Base-by-base conservation (phyloP, 2,888 invertebrate genomes). In the Orthosia incerta region DNA sequence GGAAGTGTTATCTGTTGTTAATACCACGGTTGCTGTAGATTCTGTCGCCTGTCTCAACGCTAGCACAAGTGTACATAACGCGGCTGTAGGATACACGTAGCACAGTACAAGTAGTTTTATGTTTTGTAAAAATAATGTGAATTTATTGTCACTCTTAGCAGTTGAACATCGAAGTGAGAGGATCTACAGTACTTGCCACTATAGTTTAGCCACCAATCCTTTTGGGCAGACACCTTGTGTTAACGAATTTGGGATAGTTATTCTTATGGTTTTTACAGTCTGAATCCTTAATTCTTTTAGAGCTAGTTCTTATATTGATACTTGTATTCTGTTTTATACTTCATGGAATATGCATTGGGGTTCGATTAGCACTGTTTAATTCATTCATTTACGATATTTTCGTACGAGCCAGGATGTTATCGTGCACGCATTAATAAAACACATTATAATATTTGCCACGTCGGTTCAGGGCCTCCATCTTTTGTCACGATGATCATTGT, bases 11-110 rank as follows among this genome's bases (percentile, higher is more conserved):
- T 66, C 51, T 74, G 80, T 83, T 83, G 83, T 80, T 79, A 74
- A 80, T 71, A 74, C 74, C 56, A 79, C 86, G 80, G 87, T 83
- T 86, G 91, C 91, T 92, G 91, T 93, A 93, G 93, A 93, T 93
- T 93, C 93, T 93, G 87, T 91, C 89, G 92, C 93, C 91, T 91
- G 85, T 83, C 72, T 86, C 86, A 85, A 85, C 74, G 86, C 87
- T 86, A 87, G 87, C 90, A 91, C 89, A 82, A 70, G 56, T 91
- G 91, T 91, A 91, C 78, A 91, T 91, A 89, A 66, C 64, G 73
- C 66, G 63, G 60, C 69, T 79, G 77, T 83, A 80, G 75, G 84
- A 86, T 83, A 80, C 82, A 87, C 88, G 75, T 82, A 71, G 86
- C 86, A 88, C 88, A 79, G 39, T 55, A n/a, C 57, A 69, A 71